Conservation (phyloP, 2,888 invertebrate species). For the Protonemura montana region DNA sequence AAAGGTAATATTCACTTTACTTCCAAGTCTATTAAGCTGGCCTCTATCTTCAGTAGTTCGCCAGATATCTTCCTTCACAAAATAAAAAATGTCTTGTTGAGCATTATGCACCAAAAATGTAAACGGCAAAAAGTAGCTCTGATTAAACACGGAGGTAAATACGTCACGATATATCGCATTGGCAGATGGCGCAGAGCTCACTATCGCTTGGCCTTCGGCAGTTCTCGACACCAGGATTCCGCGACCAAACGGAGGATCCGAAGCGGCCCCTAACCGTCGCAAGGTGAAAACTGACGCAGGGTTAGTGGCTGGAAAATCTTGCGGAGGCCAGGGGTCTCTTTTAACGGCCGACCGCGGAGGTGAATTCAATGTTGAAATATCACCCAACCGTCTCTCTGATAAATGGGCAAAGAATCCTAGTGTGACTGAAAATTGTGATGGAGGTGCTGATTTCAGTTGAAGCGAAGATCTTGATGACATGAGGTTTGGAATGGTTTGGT, state of each 20-base stretch:
- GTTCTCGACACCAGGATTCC: constrained; percentile 83
- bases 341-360: constrained; percentile 83
- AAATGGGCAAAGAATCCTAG: constrained; percentile 86
- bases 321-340: constrained; percentile 70
- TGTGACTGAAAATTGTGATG: constrained; percentile 69
- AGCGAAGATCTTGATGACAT: constrained; percentile 46
- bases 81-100: constrained; percentile 91
- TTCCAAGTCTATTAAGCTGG: constrained; percentile 87
- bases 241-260: constrained; percentile 86
- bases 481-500: constrained; percentile 45
- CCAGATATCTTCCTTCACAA: constrained; percentile 91
- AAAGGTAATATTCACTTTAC: constrained; percentile 90
- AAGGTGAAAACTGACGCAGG: constrained; percentile 58
- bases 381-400: constrained; percentile 78
- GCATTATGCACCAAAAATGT: constrained; percentile 87
- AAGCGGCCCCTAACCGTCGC: constrained; percentile 69
- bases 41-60: constrained; percentile 87
- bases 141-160: constrained; percentile 90
- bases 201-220: constrained; percentile 79
- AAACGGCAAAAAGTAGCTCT: constrained; percentile 85
- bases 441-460: constrained; percentile 42
- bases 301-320: constrained; percentile 73
- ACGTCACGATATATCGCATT: constrained; percentile 92
- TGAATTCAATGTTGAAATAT: constrained; percentile 59
- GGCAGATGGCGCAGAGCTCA: constrained; percentile 83